Base-by-base conservation (phyloP, 2,888 invertebrate species). In the Troides aeacus region DNA sequence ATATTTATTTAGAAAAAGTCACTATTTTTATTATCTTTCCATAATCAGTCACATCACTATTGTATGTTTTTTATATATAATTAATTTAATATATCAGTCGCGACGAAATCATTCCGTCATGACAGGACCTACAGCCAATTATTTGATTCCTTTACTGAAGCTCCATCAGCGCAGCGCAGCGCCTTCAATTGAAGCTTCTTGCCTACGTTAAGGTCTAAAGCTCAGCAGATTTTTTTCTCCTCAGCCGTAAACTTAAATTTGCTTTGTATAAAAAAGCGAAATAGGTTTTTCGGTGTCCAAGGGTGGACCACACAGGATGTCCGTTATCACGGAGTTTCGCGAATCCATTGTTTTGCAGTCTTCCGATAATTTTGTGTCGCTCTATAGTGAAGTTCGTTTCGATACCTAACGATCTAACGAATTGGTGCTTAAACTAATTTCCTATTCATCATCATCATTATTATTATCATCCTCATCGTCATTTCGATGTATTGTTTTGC, bases 71-170 rank as follows among this genome's bases (percentile, higher is more conserved):
- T 63, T 71, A 24, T 46, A 58, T 63, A 61, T 75, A 83, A 87
- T 87, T 88, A 88, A 87, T 85, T 86, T 83, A 74, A 78, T 75
- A 83, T 83, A 84, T 86, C 84, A 77, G 83, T 87, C 79, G 84
- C 85, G 84, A 89, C 86, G 84, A 87, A 89, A 88, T 88, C 86
- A 87, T 89, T 89, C 84, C 80, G 75, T 81, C 79, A 83, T 89
- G 90, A 90, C 90, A 87, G 87, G 77, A 83, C 77, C 84, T 86
- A 83, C 84, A 82, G 78, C 6, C 86, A 84, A 87, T 85, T 85
- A 84, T 80, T 77, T 74, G 66, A 69, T 73, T 77, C 74, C 77
- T 53, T 77, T 79, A 80, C 79, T 64, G 72, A 73, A 67, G 39
- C 68, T 63, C 60, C 65, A 50, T 56, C 70, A 68, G 57, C 64